Evolutionary conservation across 2,113 vertebrate species (phyloP).

Genomic region (Ceratotherium simum): DNA sequence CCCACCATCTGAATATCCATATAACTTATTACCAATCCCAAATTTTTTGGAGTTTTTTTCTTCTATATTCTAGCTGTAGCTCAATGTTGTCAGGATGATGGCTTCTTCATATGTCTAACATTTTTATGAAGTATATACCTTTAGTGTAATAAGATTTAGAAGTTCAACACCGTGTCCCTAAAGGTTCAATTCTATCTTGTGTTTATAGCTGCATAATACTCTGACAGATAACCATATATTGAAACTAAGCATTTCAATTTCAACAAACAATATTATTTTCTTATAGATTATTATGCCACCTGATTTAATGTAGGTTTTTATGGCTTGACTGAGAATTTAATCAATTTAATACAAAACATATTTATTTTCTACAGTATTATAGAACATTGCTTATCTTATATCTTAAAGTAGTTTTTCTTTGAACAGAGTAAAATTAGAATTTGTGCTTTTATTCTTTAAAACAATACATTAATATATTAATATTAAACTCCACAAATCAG

Average conservation of each 20-base stretch:
- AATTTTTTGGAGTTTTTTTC: neutral
- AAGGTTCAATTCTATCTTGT: neutral
- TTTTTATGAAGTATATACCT: neutral
- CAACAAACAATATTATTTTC: neutral
- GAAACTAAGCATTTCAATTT: slow-evolving; percentile 23
- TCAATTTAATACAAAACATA: neutral
- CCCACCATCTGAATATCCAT: neutral
- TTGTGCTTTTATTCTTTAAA: neutral
- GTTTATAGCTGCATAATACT: neutral
- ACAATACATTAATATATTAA: neutral
- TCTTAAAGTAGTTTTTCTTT: neutral
- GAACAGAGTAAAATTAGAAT: neutral
- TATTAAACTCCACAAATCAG: neutral
- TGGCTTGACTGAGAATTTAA: neutral
- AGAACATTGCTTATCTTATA: neutral
- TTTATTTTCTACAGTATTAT: neutral
- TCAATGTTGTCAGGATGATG: neutral
- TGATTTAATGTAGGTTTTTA: neutral
- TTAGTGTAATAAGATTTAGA: neutral
- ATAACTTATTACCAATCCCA: neutral
- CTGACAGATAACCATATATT: neutral
- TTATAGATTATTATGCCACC: neutral
- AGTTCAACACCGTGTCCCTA: neutral
- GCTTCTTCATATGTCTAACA: neutral
- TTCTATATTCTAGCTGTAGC: neutral